phyloP scores from a whole-genome alignment of 2,888 invertebrate species.

The Melieria picta region DNA sequence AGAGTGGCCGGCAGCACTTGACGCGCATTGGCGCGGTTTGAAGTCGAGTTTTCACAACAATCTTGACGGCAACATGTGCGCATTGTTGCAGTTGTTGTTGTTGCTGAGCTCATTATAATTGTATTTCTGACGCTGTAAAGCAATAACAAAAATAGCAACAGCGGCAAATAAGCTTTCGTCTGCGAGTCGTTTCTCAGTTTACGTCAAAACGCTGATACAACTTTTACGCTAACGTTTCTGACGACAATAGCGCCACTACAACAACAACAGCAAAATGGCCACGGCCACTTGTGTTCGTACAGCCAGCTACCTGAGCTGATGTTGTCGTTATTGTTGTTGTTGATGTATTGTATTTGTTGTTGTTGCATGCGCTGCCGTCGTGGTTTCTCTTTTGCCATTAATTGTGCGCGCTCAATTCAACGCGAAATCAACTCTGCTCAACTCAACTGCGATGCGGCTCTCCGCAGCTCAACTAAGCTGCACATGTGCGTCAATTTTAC shows the following conservation, averaged over 20 bases:
- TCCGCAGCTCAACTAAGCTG: constrained; percentile 5
- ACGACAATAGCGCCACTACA: no score
- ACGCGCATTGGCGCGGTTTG: no score
- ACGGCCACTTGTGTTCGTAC: no score
- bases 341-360: constrained; percentile 7
- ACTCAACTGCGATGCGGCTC: neutral
- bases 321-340: constrained; percentile 39
- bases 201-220: no score
- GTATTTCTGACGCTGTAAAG: neutral
- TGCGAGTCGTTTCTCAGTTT: neutral
- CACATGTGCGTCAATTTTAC: neutral
- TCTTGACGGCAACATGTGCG: no score
- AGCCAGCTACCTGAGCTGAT: neutral
- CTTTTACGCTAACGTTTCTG: no score
- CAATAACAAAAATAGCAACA: neutral
- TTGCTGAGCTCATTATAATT: neutral
- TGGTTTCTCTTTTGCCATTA: no score
- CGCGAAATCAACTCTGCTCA: neutral
- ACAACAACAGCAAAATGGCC: no score
- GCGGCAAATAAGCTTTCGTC: neutral
- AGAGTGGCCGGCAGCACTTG: neutral
- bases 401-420: no score
- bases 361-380: neutral
- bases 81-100: no score
- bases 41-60: no score